Base-by-base conservation (phyloP, 1,140 invertebrate genomes). In the Ceratina japonica region DNA sequence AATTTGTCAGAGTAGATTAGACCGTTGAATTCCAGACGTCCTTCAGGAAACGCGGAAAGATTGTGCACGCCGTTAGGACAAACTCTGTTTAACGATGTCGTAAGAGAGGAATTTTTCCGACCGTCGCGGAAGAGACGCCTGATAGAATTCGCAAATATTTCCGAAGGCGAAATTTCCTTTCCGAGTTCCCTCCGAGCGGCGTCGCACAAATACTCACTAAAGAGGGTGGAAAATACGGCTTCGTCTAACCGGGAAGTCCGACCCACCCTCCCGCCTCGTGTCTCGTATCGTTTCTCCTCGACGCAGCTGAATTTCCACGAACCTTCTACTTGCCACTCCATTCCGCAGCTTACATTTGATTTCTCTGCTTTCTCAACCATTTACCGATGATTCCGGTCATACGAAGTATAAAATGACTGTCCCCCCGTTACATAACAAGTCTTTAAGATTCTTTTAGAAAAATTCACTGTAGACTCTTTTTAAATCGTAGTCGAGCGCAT, bases 211-310 rank as follows among this genome's bases (percentile, higher is more conserved):
- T 20, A 49, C 20, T 75, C 74, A 54, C 65, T 16, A 12, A 20
- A 61, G 44, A 31, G 44, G 37, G 62, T 73, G 69, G 66, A 82
- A 82, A 82, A 77, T 68, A 22, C 24, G 49, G 64, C 76, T 77
- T 77, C 73, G 22, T 12, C 13, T 31, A 10, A 24, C 0, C n/a
- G 18, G 54, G 24, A 66, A 76, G 61, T 61, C 20, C 24, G 5
- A 24, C 8, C 16, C 31, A 18, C 20, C 24, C 37, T 10, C 31
- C 27, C 18, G 27, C 10, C 3, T 44, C 37, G 37, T 44, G 10
- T 44, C 13, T 63, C 16, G 18, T 20, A 20, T 73, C 68, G 18
- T 24, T 44, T 63, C 37, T 49, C 31, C 37, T n/a, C 3, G 20
- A 44, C 52, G 64, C 7, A 16, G 18, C 37, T 69, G 64, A 18